phyloP scores from a whole-genome alignment of 2,797 vertebrate species.

The Cynopterus sphinx region DNA sequence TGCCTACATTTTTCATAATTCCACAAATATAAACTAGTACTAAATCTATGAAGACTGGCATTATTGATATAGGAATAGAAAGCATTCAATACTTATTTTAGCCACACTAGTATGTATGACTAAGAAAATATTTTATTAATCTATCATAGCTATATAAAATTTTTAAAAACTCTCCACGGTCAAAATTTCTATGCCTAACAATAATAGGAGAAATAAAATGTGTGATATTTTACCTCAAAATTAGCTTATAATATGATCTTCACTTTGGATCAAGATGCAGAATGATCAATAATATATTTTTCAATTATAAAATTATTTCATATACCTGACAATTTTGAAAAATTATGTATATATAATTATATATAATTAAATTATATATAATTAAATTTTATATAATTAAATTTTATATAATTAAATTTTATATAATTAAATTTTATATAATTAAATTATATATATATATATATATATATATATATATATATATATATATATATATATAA shows the following conservation, averaged over 20 bases:
- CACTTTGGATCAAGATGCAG: neutral
- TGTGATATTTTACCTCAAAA: neutral
- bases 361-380: neutral
- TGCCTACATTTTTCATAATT: slow-evolving; percentile 35
- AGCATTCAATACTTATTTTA: slow-evolving; percentile 28
- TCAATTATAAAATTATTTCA: neutral
- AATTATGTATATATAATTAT: neutral
- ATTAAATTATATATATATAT: no score
- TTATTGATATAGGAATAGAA: slow-evolving; percentile 32
- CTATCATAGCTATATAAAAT: neutral
- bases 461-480: neutral
- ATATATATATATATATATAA: no score
- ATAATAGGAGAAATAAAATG: neutral
- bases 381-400: no score
- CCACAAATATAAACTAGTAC: neutral
- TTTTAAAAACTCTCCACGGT: neutral
- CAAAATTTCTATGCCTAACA: neutral
- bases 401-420: no score
- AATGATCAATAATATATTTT: neutral
- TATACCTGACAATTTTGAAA: neutral
- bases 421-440: no score
- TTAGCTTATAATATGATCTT: neutral
- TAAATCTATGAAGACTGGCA: neutral
- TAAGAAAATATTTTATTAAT: neutral
- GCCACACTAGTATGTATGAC: neutral